Evolutionary conservation across 2,113 vertebrate species (phyloP).

Genomic region (Perognathus longimembris): DNA sequence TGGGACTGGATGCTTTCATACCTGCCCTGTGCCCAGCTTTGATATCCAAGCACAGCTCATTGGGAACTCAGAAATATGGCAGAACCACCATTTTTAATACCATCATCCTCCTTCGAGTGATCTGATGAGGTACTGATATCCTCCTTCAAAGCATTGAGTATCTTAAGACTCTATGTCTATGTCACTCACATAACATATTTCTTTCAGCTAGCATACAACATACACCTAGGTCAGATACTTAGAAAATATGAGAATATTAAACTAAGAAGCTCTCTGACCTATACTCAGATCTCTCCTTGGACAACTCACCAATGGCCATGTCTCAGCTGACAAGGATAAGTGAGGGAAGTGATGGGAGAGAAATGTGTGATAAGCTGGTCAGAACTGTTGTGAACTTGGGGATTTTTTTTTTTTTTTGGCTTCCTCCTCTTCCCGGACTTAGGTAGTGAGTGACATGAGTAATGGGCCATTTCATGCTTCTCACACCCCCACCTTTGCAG

Average conservation of each 20-base stretch:
- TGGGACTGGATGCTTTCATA: not conserved
- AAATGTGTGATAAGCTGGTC: not conserved
- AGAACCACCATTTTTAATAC: not conserved
- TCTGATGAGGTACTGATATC: not conserved
- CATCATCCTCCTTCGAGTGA: not conserved
- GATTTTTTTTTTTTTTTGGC: not conserved
- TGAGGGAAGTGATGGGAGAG: not conserved
- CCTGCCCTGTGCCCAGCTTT: not conserved
- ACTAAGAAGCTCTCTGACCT: not conserved
- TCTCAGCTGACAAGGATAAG: constrained; percentile 7
- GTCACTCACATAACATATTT: not conserved
- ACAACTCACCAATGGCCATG: not conserved
- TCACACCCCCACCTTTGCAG: constrained; percentile 12
- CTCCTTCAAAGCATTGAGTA: not conserved
- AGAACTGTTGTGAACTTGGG: not conserved
- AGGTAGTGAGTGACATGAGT: constrained; percentile 37
- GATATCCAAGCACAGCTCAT: not conserved
- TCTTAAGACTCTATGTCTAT: not conserved
- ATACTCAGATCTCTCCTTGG: not conserved
- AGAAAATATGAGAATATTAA: constrained; percentile 26
- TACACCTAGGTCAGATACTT: not conserved
- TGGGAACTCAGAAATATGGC: constrained; percentile 6
- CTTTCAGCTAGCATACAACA: not conserved
- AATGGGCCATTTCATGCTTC: not conserved
- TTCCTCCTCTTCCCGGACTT: constrained; percentile 2